Conservation (phyloP, 1,140 invertebrate genomes). For the Oryctes rhinoceros region DNA sequence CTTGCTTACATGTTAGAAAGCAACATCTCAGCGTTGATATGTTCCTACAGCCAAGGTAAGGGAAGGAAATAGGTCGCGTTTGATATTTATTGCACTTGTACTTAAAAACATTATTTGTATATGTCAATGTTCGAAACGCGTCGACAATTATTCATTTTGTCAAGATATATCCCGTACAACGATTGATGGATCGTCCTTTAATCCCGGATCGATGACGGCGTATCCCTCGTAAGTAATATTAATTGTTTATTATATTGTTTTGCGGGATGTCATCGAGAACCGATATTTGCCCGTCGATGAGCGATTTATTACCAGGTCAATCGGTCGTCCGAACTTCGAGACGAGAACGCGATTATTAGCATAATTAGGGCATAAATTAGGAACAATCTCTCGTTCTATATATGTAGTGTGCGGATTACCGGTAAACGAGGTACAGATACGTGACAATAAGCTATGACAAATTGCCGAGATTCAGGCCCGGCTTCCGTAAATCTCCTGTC, state of each 20-base stretch:
- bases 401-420: slow-evolving; percentile 28
- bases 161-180: slow-evolving; percentile 11
- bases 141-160: slow-evolving; percentile 17
- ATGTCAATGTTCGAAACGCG: too few species aligned
- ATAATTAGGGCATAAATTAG: slow-evolving; percentile 36
- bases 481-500: slow-evolving; percentile 6
- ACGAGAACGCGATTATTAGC: not conserved
- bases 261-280: not conserved
- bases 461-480: slow-evolving; percentile 37
- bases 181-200: slow-evolving; percentile 3
- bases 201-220: not conserved
- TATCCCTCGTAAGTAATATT: not conserved
- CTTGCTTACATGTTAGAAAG: too few species aligned
- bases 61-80: too few species aligned
- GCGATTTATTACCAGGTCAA: not conserved
- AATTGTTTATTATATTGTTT: slow-evolving; percentile 22
- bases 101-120: too few species aligned
- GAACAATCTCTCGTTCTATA: not conserved
- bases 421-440: slow-evolving; percentile 41
- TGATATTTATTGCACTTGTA: too few species aligned
- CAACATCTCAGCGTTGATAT: too few species aligned
- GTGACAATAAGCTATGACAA: slow-evolving; percentile 48
- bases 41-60: too few species aligned
- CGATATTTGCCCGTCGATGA: not conserved
- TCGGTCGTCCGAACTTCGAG: not conserved